phyloP scores from a whole-genome alignment of 1,140 invertebrate genomes.

The Zaprionus capensis region DNA sequence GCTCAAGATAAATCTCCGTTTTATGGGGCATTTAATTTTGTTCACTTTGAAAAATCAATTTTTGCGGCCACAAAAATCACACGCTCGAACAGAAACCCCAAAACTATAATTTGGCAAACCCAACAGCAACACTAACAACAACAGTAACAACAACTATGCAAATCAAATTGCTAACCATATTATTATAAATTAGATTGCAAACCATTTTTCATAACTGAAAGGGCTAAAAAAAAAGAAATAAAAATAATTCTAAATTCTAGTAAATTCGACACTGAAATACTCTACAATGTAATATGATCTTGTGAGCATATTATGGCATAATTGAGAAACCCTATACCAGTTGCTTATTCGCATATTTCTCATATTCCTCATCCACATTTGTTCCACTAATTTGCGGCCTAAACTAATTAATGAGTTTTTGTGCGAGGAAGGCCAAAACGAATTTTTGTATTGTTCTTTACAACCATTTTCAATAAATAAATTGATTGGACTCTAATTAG shows the following conservation, averaged over 20 bases:
- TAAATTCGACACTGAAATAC: constrained; percentile 5
- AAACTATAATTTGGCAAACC: constrained; percentile 17
- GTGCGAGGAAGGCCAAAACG: constrained; percentile 11
- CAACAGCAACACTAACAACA: constrained; percentile 23
- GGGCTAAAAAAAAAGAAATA: constrained; percentile 14
- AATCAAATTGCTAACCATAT: constrained; percentile 53
- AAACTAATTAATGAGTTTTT: constrained; percentile 74
- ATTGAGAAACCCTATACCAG: neutral
- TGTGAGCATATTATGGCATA: neutral
- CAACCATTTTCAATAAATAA: constrained; percentile 58
- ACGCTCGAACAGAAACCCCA: constrained; percentile 26
- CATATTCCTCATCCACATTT: constrained; percentile 20
- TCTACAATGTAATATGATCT: neutral
- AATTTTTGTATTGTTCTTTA: constrained; percentile 24
- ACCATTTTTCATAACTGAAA: constrained; percentile 65
- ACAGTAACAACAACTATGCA: constrained; percentile 33
- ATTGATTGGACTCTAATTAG: constrained; percentile 67
- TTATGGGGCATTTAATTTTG: constrained; percentile 1
- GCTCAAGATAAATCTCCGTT: neutral
- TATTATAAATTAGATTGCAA: constrained; percentile 73
- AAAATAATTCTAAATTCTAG: neutral
- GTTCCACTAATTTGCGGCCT: constrained; percentile 77
- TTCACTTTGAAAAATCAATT: constrained; percentile 22
- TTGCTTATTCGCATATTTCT: constrained; percentile 26
- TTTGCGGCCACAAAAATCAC: constrained; percentile 54